phyloP scores from a whole-genome alignment of 2,888 invertebrate genomes.

The Alloplasta piceator region DNA sequence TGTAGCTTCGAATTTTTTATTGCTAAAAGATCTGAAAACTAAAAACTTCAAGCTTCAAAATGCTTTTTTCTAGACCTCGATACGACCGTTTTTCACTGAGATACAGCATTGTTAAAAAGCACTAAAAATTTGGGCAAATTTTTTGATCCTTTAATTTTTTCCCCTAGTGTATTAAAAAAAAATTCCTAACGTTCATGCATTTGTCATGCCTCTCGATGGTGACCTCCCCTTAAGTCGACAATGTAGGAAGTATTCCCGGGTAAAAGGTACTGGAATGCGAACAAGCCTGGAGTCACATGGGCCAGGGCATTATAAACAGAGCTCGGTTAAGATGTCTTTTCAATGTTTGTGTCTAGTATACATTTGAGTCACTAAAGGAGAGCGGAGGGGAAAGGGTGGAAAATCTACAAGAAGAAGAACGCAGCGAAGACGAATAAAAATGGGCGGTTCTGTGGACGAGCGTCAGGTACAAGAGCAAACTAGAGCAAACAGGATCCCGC shows the following conservation, averaged over 20 bases:
- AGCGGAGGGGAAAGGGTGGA: constrained; percentile 19
- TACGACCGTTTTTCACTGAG: too few relatives aligned
- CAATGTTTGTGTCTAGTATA: constrained; percentile 31
- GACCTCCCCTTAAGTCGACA: too few relatives aligned
- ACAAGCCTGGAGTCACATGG: constrained; percentile 10
- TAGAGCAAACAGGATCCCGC: constrained; percentile 80
- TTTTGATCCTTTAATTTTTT: too few relatives aligned
- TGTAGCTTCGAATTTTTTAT: too few relatives aligned
- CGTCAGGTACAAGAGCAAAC: constrained; percentile 75
- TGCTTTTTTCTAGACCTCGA: too few relatives aligned
- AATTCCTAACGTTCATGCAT: too few relatives aligned
- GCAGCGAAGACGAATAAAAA: constrained; percentile 66
- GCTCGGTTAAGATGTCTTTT: constrained; percentile 1
- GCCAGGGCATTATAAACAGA: constrained; percentile 2
- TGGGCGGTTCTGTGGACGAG: constrained; percentile 74
- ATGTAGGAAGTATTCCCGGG: neutral
- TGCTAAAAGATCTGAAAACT: too few relatives aligned
- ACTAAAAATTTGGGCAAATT: too few relatives aligned
- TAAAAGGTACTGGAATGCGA: constrained; percentile 6
- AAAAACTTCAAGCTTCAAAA: too few relatives aligned
- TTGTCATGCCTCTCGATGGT: too few relatives aligned
- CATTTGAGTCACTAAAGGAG: constrained; percentile 4
- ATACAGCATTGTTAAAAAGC: too few relatives aligned
- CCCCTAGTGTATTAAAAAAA: too few relatives aligned
- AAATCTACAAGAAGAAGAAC: constrained; percentile 47